phyloP scores from a whole-genome alignment of 2,888 invertebrate genomes.

The Tenthredo notha region DNA sequence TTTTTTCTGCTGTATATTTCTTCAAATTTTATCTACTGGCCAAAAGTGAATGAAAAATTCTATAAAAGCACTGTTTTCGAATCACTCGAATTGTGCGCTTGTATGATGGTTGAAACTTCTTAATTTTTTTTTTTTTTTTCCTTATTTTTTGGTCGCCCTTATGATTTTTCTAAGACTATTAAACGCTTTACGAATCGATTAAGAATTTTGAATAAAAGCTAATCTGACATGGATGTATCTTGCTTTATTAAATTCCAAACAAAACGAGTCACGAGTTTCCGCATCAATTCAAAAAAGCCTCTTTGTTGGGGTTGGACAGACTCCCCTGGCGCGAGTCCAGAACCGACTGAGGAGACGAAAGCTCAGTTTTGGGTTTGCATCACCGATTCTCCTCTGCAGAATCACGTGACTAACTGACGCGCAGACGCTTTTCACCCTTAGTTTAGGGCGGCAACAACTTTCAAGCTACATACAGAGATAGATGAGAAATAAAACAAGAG shows the following conservation, averaged over 20 bases:
- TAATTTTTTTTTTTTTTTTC: neutral
- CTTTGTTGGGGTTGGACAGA: conserved; percentile 31
- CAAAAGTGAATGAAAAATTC: neutral
- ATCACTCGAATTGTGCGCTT: conserved; percentile 13
- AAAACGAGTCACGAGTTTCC: conserved; percentile 2
- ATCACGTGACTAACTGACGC: conserved; percentile 41
- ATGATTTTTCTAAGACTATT: neutral
- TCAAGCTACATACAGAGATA: neutral
- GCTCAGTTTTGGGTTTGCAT: conserved; percentile 32
- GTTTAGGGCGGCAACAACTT: conserved; percentile 31
- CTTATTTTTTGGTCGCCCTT: neutral
- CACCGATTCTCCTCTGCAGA: neutral
- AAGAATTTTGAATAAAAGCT: neutral
- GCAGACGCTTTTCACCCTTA: conserved; percentile 30
- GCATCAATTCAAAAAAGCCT: conserved; percentile 20
- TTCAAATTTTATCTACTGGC: neutral
- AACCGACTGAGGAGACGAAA: conserved; percentile 46
- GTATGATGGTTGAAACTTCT: neutral
- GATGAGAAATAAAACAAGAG: neutral
- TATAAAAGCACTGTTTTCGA: neutral
- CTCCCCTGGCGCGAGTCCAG: conserved; percentile 48
- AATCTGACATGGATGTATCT: neutral
- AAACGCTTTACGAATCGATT: neutral
- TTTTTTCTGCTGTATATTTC: neutral
- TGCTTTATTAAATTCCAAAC: neutral